Evolutionary conservation across 2,797 vertebrate genomes (phyloP).

Genomic region (Sebastes goodei): DNA sequence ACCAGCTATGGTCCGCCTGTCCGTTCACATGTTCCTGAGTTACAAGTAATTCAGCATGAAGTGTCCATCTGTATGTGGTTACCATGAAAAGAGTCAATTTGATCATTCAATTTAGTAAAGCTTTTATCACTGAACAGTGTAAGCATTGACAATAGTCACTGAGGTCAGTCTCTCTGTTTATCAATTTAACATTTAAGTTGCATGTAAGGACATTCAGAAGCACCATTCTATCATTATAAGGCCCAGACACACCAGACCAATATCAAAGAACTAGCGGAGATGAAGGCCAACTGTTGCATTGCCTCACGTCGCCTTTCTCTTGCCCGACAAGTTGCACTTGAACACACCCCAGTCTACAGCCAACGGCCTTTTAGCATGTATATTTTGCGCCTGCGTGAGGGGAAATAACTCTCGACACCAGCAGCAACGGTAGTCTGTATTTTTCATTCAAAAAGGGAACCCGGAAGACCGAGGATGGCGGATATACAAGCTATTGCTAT

Average conservation of each 20-base stretch:
- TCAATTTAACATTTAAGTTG: background rate
- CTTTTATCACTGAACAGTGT: background rate
- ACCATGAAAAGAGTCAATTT: background rate
- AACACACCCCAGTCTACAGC: too few relatives aligned
- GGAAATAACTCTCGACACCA: too few relatives aligned
- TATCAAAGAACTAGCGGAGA: background rate
- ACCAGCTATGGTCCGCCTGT: background rate
- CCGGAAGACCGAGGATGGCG: background rate
- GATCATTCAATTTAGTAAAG: background rate
- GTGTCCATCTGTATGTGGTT: background rate
- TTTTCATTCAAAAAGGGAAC: too few relatives aligned
- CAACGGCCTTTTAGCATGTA: too few relatives aligned
- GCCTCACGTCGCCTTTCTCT: too few relatives aligned
- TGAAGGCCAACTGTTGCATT: too few relatives aligned
- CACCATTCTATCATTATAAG: background rate
- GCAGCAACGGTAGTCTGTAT: too few relatives aligned
- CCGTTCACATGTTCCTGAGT: background rate
- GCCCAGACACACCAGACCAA: background rate
- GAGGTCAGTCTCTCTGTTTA: background rate
- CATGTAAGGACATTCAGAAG: background rate
- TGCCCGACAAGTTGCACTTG: too few relatives aligned
- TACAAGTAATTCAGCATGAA: background rate
- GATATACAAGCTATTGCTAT: background rate
- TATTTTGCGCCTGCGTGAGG: too few relatives aligned
- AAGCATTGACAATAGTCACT: background rate